Percentiles rank a stretch among this genome's conserved stretches.
Conservation (phyloP, 2,888 invertebrate species). For the Drosophila yooni region DNA sequence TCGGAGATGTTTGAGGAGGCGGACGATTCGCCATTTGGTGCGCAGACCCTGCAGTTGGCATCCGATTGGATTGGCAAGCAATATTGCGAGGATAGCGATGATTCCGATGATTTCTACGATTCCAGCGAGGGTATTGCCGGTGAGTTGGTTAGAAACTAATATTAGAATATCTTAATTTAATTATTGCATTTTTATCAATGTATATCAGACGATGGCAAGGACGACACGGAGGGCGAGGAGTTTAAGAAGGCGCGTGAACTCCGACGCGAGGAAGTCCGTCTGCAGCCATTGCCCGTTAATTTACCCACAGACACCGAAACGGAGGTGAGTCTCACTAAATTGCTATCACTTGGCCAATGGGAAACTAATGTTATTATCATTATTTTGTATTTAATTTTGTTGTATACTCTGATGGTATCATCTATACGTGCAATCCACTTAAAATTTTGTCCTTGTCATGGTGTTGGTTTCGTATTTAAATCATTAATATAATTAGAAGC, state of each 20-base stretch:
- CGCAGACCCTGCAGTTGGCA: constrained; percentile 89
- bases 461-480: constrained; percentile 76
- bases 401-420: constrained; percentile 44
- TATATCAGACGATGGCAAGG: constrained; percentile 86
- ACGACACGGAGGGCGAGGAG: constrained; percentile 91
- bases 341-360: constrained; percentile 39
- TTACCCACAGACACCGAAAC: constrained; percentile 89
- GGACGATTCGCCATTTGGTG: constrained; percentile 86
- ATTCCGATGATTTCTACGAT: constrained; percentile 84
- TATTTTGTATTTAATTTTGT: constrained; percentile 63
- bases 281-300: constrained; percentile 87
- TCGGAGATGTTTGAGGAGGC: constrained; percentile 90
- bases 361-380: constrained; percentile 73
- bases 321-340: constrained; percentile 87
- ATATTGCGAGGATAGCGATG: constrained; percentile 86
- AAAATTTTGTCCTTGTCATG: constrained; percentile 53
- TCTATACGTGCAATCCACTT: constrained; percentile 30
- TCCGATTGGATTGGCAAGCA: constrained; percentile 89
- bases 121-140: constrained; percentile 85
- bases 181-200: accelerated
- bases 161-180: not conserved
- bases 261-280: constrained; percentile 89
- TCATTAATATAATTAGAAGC: constrained; percentile 39
- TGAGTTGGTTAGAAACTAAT: constrained; percentile 36
- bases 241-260: constrained; percentile 88